Evolutionary conservation across 2,113 vertebrate genomes (phyloP), one percentile per base, ranked within the genome.

Genomic region (Miniopterus natalensis): DNA sequence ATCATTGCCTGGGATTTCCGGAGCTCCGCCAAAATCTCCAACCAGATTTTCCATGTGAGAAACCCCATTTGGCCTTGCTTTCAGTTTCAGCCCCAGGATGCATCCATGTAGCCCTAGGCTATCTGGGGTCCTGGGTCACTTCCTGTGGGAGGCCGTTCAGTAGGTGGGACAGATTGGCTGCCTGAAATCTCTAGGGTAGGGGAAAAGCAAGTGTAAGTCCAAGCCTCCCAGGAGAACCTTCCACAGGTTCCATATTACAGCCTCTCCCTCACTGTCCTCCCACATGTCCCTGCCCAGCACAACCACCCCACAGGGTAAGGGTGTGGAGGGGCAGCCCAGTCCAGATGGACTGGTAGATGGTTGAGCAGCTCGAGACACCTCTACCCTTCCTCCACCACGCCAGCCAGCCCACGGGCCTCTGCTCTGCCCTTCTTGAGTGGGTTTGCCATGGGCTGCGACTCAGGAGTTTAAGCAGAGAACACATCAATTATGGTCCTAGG

Each of bases 41-140:
- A 99, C 98, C 99, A 99, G 98, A 99, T 99, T 92, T 99, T 99
- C 97, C 99, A 99, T 3, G 99, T 99, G 98, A 98, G 99, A 57
- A 78, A 75, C 61, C 42, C 5, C 2, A 0, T 1, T 13, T 36
- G 59, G 17, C n/a, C 0, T 29, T 63, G 65, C 9, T 15, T 23
- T 85, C 5, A 1, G 14, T 12, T 23, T 79, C 57, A 2, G 15
- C 73, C 6, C 3, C 21, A 23, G 73, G 21, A 0, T 0, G 11
- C 15, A 3, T 21, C 59, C 0, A 0, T 29, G 51, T 25, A n/a
- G 49, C 27, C 61, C 68, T 45, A 29, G 23, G 51, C 61, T 13
- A 13, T 47, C 25, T 17, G 53, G 31, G 49, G 31, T 36, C 45
- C 71, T 4, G 2, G 17, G 25, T 25, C 42, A 10, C 51, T 55